Conservation (phyloP, 1,140 invertebrate species). For the Aethina tumida region DNA sequence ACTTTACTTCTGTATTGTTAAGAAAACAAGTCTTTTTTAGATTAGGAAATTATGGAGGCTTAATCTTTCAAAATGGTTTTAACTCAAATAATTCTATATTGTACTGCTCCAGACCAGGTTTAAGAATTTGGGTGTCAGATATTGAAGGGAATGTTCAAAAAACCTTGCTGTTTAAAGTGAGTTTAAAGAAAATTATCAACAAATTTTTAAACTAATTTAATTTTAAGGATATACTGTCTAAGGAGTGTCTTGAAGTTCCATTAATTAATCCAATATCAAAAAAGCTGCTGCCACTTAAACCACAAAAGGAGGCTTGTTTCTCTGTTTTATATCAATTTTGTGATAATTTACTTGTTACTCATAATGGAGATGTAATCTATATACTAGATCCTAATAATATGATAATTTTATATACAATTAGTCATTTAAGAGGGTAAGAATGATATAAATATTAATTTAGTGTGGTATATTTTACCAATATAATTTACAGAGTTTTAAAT, state of each 20-base stretch:
- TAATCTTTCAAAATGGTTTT: slow-evolving; percentile 48
- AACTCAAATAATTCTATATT: slow-evolving; percentile 44
- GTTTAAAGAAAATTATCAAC: slow-evolving; percentile 5
- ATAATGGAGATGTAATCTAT: slow-evolving; percentile 59
- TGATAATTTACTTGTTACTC: slow-evolving; percentile 62
- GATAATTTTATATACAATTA: slow-evolving; percentile 41
- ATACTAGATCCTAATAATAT: slow-evolving; percentile 59
- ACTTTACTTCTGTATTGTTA: slow-evolving; percentile 4
- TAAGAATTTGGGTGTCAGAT: slow-evolving; percentile 73
- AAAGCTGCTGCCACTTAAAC: slow-evolving; percentile 35
- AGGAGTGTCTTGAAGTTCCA: slow-evolving; percentile 50
- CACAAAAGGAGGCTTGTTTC: slow-evolving; percentile 51
- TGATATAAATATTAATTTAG: not conserved
- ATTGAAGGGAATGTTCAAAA: slow-evolving; percentile 65
- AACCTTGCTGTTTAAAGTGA: slow-evolving; percentile 73
- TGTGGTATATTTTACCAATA: slow-evolving; percentile 1
- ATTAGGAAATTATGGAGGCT: slow-evolving; percentile 53
- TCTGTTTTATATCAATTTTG: slow-evolving; percentile 56
- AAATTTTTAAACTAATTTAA: not conserved
- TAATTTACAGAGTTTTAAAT: slow-evolving; percentile 39
- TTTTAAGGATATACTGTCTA: slow-evolving; percentile 21
- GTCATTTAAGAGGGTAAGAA: slow-evolving; percentile 35
- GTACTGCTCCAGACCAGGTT: slow-evolving; percentile 66
- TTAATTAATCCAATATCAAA: slow-evolving; percentile 55
- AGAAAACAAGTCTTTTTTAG: slow-evolving; percentile 36